These are phyloP conservation scores for Ostrea edulis DNA, from an alignment of 1,140 invertebrate species.

Conservation along the genomic window DNA sequence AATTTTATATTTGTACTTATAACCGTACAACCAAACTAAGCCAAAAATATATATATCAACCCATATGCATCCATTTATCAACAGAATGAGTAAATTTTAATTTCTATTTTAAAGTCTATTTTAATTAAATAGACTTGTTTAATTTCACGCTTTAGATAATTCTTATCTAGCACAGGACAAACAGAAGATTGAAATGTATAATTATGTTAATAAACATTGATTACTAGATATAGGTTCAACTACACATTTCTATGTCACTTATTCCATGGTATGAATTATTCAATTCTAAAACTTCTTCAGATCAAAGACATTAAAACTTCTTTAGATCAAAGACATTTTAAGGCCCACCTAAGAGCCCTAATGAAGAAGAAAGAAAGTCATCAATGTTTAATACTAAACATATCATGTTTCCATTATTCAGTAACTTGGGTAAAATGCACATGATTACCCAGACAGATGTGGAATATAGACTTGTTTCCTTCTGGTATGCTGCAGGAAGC, in stretches of 20 bases:
- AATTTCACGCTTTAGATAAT: too few relatives aligned
- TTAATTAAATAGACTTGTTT: too few relatives aligned
- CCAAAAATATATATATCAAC: too few relatives aligned
- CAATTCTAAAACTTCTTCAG: neutral
- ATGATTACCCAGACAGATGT: neutral
- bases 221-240: neutral
- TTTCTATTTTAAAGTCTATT: too few relatives aligned
- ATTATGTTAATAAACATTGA: neutral
- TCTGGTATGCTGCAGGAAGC: neutral
- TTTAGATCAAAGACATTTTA: neutral
- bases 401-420: neutral
- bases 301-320: neutral
- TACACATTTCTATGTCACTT: neutral
- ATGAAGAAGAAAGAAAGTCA: neutral
- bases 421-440: neutral
- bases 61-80: too few relatives aligned
- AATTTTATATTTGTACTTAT: too few relatives aligned
- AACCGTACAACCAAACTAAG: too few relatives aligned
- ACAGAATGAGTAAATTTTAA: too few relatives aligned
- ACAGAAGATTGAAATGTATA: neutral
- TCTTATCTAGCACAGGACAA: too few relatives aligned
- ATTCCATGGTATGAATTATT: conserved; percentile 1
- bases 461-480: neutral
- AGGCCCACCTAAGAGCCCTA: neutral
- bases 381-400: neutral